Conservation (phyloP, 2,113 vertebrate species). For the Propithecus coquereli region DNA sequence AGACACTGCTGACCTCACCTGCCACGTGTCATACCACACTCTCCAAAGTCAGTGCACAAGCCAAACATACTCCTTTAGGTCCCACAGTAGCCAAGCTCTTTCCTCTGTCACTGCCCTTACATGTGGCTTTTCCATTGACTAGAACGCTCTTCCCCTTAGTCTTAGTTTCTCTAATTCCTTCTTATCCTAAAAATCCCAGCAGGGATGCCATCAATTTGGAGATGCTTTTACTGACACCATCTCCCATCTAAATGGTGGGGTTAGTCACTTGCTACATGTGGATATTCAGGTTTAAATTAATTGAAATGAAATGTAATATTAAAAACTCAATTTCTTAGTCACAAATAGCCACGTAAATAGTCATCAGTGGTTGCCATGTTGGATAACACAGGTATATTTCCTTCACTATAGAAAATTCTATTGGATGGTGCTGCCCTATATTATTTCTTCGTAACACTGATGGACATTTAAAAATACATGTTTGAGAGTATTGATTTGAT, state of each 20-base stretch:
- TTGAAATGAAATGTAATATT: neutral
- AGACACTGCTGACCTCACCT: neutral
- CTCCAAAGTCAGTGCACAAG: rapidly evolving
- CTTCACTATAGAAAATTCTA: neutral
- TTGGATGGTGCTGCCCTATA: rapidly evolving
- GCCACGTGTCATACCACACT: rapidly evolving
- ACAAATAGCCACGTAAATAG: rapidly evolving
- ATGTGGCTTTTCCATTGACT: neutral
- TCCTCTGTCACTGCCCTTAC: no score
- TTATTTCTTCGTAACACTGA: neutral
- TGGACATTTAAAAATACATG: neutral
- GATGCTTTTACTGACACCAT: no score
- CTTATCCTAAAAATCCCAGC: neutral
- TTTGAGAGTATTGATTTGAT: neutral
- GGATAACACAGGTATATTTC: neutral
- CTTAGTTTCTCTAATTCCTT: neutral
- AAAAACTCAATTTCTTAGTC: neutral
- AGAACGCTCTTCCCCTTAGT: neutral
- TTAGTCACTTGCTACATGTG: neutral
- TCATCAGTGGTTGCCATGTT: rapidly evolving
- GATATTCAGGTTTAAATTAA: neutral
- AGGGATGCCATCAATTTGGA: neutral
- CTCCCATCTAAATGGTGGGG: no score
- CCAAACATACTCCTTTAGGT: no score
- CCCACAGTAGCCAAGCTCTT: rapidly evolving